Conservation (phyloP, 2,113 vertebrate species). For the Sander lucioperca region DNA sequence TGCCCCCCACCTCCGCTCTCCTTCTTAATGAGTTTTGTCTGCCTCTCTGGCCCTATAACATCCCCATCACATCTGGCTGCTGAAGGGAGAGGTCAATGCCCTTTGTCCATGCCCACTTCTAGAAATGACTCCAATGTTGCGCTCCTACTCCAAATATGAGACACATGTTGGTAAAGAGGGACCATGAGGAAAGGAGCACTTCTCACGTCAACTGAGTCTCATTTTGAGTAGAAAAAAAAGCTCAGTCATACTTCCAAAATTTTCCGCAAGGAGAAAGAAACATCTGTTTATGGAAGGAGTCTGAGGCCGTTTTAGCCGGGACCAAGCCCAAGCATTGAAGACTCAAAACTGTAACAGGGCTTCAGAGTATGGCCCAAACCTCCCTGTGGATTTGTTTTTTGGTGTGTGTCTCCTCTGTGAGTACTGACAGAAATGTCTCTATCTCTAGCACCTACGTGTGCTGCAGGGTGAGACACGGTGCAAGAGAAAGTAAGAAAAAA, state of each 20-base stretch:
- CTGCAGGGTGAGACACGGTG: slow-evolving; percentile 43
- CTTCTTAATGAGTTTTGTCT: slow-evolving; percentile 79
- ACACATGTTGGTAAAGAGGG: slow-evolving; percentile 16
- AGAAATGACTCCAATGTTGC: slow-evolving; percentile 66
- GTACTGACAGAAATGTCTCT: slow-evolving; percentile 51
- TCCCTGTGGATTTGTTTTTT: not conserved
- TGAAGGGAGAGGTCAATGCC: slow-evolving; percentile 69
- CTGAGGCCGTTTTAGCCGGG: slow-evolving; percentile 30
- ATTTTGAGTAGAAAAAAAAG: slow-evolving; percentile 18
- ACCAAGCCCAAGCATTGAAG: not conserved
- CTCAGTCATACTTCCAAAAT: slow-evolving; percentile 50
- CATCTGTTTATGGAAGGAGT: slow-evolving; percentile 58
- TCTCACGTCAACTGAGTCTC: slow-evolving; percentile 47
- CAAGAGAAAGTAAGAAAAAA: slow-evolving; percentile 16
- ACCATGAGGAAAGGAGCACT: slow-evolving; percentile 1
- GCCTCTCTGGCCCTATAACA: slow-evolving; percentile 63
- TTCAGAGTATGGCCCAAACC: not conserved
- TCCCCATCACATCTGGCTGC: slow-evolving; percentile 74
- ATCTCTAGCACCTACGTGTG: slow-evolving; percentile 51
- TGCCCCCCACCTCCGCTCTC: slow-evolving; percentile 21
- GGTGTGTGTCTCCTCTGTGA: slow-evolving; percentile 17
- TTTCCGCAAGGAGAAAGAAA: slow-evolving; percentile 58
- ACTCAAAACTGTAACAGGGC: not conserved
- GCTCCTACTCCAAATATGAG: slow-evolving; percentile 69
- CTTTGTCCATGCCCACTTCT: slow-evolving; percentile 60